A percentile compares a stretch with the other conserved stretches of the same genome.
Conservation (phyloP, 2,797 vertebrate species). For the Molossus molossus region DNA sequence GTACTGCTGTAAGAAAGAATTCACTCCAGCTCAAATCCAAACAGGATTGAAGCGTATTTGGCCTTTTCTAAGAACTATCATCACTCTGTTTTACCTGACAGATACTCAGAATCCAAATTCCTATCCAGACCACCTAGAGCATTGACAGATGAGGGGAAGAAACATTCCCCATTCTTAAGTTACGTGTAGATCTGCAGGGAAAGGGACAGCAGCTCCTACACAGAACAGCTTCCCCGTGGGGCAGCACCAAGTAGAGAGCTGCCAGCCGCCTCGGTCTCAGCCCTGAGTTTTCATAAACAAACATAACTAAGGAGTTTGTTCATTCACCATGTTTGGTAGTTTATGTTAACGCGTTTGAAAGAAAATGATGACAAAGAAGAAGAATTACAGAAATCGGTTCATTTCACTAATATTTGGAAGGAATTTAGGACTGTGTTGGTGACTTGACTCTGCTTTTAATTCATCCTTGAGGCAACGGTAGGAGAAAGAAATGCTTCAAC, state of each 20-base stretch:
- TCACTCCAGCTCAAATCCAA: slow-evolving; percentile 50
- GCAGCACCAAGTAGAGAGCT: neutral
- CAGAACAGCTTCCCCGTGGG: neutral
- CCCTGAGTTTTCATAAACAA: neutral
- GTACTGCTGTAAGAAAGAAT: neutral
- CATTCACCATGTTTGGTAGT: neutral
- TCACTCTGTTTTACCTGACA: neutral
- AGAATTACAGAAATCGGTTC: neutral
- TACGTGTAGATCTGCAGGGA: neutral
- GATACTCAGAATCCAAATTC: neutral
- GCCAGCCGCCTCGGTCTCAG: neutral
- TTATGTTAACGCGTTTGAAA: neutral
- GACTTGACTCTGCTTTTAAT: slow-evolving; percentile 4
- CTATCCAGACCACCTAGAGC: neutral
- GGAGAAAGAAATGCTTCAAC: slow-evolving; percentile 16
- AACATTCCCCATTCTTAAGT: neutral
- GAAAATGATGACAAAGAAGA: neutral
- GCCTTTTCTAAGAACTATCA: neutral
- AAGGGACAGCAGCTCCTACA: neutral
- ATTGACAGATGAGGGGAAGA: neutral
- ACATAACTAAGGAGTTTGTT: neutral
- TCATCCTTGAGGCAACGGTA: neutral
- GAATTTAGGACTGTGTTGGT: neutral
- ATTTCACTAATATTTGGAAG: neutral
- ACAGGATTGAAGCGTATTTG: neutral